These are phyloP conservation scores for Loxodonta africana DNA, from an alignment of 2,113 vertebrate species.

Conservation along the genomic window DNA sequence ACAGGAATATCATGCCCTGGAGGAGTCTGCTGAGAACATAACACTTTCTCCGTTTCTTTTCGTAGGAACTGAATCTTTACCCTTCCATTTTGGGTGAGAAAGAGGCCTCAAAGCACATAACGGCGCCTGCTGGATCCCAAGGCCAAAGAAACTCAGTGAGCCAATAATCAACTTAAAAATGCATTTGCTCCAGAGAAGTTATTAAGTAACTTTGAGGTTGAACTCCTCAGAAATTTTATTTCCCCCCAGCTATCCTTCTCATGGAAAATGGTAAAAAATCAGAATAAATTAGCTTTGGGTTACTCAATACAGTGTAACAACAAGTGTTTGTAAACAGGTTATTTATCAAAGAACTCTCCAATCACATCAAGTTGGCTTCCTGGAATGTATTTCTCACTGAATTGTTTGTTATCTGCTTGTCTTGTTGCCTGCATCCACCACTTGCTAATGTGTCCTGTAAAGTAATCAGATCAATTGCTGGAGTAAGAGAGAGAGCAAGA, in stretches of 20 bases:
- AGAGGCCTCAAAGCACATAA: constrained; percentile 4
- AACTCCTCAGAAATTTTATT: constrained; percentile 53
- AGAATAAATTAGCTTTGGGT: constrained; percentile 45
- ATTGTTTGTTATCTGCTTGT: constrained; percentile 51
- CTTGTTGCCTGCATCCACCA: background rate
- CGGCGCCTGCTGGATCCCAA: background rate
- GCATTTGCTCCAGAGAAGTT: constrained; percentile 28
- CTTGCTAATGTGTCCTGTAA: constrained; percentile 3
- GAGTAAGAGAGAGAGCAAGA: background rate
- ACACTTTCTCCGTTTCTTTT: background rate
- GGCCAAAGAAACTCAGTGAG: constrained; percentile 54
- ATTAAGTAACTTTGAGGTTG: background rate
- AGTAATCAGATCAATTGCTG: background rate
- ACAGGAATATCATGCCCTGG: background rate
- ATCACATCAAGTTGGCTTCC: background rate
- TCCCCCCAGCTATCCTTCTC: constrained; percentile 7
- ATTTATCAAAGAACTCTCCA: constrained; percentile 43
- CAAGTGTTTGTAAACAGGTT: constrained; percentile 21
- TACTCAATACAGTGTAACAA: constrained; percentile 40
- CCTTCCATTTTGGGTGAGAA: constrained; percentile 26
- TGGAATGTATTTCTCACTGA: constrained; percentile 53
- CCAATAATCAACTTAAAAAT: constrained; percentile 41
- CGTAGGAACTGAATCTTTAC: constrained; percentile 35
- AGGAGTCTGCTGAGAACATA: constrained; percentile 4
- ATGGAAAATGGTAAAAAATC: constrained; percentile 13